Evolutionary conservation across 2,797 vertebrate species (phyloP).

Genomic region (Furcifer pardalis): DNA sequence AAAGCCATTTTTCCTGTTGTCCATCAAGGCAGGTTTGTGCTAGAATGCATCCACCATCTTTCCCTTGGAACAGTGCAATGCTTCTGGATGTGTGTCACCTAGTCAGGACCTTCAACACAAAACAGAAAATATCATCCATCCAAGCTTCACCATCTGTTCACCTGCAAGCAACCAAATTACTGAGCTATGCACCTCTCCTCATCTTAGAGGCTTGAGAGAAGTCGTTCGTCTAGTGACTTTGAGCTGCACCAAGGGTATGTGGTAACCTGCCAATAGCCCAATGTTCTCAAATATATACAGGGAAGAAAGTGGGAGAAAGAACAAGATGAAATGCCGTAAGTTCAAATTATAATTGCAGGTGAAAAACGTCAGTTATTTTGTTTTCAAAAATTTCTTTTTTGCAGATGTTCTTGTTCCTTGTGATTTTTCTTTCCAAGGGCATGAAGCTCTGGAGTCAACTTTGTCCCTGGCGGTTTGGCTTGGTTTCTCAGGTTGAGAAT

Average conservation of each 20-base stretch:
- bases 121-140: background rate
- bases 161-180: background rate
- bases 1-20: no score
- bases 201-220: background rate
- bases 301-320: background rate
- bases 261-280: background rate
- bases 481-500: background rate
- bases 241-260: background rate
- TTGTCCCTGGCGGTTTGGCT: background rate
- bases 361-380: background rate
- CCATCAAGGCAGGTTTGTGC: no score
- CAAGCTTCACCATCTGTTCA: background rate
- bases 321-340: background rate
- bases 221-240: background rate
- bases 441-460: background rate
- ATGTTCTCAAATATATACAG: background rate
- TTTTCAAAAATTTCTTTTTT: background rate
- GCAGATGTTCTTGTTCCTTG: background rate
- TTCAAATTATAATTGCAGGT: background rate
- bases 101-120: background rate
- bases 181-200: no score
- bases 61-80: no score
- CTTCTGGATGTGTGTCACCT: no score
- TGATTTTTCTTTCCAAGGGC: slow-evolving; percentile 13
- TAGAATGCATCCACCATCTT: no score